Percentiles rank a stretch among this genome's conserved stretches.
These are phyloP conservation scores for Rhodeus uyekii DNA, from an alignment of 2,797 vertebrate genomes.

Conservation along the genomic window DNA sequence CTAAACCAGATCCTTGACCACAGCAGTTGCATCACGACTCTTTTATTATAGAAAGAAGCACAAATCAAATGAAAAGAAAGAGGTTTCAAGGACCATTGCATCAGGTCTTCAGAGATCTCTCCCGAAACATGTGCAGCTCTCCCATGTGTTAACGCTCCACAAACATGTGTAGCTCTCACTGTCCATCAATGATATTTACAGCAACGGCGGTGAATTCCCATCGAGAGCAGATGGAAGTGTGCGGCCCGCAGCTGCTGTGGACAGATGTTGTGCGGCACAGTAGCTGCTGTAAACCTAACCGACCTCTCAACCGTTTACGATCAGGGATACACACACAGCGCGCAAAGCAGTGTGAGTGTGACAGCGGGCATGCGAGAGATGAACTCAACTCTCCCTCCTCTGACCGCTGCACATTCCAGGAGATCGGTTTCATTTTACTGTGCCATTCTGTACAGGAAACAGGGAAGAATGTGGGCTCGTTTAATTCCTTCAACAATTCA, in stretches of 20 bases:
- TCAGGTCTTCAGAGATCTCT: neutral
- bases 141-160: conserved; percentile 35
- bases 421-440: conserved; percentile 34
- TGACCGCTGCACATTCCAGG: conserved; percentile 20
- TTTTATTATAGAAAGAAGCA: neutral
- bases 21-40: neutral
- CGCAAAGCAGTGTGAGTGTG: neutral
- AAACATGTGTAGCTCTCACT: neutral
- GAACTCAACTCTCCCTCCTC: neutral
- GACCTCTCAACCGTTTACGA: neutral
- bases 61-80: neutral
- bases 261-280: conserved; percentile 14
- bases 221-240: neutral
- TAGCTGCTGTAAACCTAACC: neutral
- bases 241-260: conserved; percentile 8
- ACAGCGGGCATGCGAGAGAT: neutral
- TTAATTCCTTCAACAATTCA: conserved; percentile 21
- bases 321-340: neutral
- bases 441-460: conserved; percentile 23
- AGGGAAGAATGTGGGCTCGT: conserved; percentile 20
- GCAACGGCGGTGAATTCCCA: conserved; percentile 27
- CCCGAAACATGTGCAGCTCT: neutral
- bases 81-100: neutral
- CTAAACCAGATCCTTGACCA: neutral
- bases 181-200: conserved; percentile 37